These are phyloP conservation scores for Poicephalus meyeri DNA, from an alignment of 2,113 vertebrate genomes.

Conservation along the genomic window DNA sequence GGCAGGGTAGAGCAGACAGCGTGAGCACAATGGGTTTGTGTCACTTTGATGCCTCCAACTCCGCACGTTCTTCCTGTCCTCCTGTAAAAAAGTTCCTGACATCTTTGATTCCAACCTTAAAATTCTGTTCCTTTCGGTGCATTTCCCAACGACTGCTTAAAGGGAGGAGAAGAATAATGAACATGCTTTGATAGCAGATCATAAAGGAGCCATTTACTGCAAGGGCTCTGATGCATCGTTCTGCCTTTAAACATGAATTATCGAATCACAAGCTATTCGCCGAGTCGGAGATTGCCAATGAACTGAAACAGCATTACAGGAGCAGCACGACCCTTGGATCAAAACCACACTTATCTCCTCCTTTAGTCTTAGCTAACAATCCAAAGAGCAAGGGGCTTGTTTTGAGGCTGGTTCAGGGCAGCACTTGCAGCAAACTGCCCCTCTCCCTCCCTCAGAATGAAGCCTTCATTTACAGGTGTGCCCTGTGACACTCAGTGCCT, in stretches of 20 bases:
- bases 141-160: neutral
- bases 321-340: neutral
- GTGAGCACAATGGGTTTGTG: accelerated
- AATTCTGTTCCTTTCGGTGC: neutral
- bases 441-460: neutral
- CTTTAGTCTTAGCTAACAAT: neutral
- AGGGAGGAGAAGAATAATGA: neutral
- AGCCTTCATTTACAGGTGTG: neutral
- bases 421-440: accelerated
- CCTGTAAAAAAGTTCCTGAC: neutral
- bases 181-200: neutral
- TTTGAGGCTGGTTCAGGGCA: neutral
- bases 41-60: neutral
- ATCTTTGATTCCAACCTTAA: neutral
- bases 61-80: neutral
- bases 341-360: neutral
- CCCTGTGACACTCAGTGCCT: neutral
- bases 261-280: neutral
- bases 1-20: neutral
- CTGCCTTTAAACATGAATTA: neutral
- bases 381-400: accelerated
- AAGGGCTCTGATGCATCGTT: neutral
- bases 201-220: neutral
- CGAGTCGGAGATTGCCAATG: neutral
- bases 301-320: neutral